Evolutionary conservation across 2,113 vertebrate species (phyloP).

Genomic region (Epinephelus cyanopodus): DNA sequence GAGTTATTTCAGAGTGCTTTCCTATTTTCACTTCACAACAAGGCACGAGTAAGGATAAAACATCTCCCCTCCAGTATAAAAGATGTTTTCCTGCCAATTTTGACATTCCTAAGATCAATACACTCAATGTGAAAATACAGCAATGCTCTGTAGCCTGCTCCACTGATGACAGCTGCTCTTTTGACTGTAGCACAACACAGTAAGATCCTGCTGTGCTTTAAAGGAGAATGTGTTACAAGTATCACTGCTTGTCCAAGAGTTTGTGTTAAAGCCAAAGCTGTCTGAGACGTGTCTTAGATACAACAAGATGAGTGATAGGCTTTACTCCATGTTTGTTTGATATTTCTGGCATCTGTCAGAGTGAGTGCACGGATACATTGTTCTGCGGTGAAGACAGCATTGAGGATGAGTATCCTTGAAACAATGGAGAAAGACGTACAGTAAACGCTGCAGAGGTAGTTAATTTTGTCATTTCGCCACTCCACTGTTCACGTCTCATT

Average conservation of each 20-base stretch:
- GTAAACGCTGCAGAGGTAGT: background rate
- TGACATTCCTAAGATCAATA: constrained; percentile 11
- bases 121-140: constrained; percentile 9
- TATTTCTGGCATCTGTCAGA: constrained; percentile 26
- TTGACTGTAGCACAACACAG: constrained; percentile 7
- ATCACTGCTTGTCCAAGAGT: constrained; percentile 16
- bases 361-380: background rate
- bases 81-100: constrained; percentile 16
- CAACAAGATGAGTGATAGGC: background rate
- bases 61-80: background rate
- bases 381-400: background rate
- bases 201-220: constrained; percentile 3
- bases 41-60: constrained; percentile 4
- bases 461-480: constrained; percentile 8
- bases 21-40: background rate
- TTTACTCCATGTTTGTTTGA: constrained; percentile 14
- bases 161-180: constrained; percentile 5
- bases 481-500: background rate
- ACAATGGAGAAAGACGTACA: background rate
- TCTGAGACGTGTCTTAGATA: background rate
- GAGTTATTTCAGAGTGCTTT: background rate
- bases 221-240: background rate
- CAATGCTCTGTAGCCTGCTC: background rate
- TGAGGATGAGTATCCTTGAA: constrained; percentile 6
- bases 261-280: constrained; percentile 19